Evolutionary conservation across 2,888 invertebrate species (phyloP).

Genomic region (Sympetrum striolatum): DNA sequence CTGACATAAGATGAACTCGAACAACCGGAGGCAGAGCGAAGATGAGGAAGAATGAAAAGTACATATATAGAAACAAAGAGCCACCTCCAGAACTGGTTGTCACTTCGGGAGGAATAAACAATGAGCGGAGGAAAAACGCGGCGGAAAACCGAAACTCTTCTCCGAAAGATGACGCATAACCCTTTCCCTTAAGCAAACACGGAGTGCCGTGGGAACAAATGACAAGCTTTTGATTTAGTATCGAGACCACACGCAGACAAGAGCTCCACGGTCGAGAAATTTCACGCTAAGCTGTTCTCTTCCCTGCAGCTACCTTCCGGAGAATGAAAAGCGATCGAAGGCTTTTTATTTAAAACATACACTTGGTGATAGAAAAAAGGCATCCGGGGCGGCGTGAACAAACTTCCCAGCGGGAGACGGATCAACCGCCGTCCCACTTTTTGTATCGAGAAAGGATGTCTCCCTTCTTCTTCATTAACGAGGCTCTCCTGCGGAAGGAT

Average conservation of each 20-base stretch:
- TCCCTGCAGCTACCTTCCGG: neutral
- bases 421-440: neutral
- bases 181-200: neutral
- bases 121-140: neutral
- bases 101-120: neutral
- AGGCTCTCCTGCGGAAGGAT: neutral
- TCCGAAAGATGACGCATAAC: neutral
- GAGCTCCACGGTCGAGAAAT: neutral
- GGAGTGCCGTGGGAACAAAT: neutral
- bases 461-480: neutral
- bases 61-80: too few species aligned
- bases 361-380: neutral
- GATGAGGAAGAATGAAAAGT: too few species aligned
- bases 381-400: neutral
- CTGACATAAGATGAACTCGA: too few species aligned
- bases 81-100: neutral
- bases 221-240: constrained; percentile 8
- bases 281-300: neutral
- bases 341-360: neutral
- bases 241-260: neutral
- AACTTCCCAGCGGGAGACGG: neutral
- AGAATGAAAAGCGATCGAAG: neutral
- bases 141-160: neutral
- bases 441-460: neutral
- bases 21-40: too few species aligned